phyloP scores from a whole-genome alignment of 1,140 invertebrate species.

The Xylocopa sonorina region DNA sequence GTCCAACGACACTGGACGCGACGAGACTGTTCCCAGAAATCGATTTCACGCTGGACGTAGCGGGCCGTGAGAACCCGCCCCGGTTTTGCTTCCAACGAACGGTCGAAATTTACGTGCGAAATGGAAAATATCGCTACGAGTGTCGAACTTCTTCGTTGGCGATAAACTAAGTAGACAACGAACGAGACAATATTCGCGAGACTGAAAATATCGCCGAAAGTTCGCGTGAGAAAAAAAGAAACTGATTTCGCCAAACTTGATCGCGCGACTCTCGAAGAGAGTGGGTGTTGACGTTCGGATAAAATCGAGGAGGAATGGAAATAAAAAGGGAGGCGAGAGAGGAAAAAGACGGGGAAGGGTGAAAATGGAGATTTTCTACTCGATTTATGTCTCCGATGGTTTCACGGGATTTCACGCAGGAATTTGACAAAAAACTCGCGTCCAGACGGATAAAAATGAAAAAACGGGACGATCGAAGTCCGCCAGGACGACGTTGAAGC shows the following conservation, averaged over 20 bases:
- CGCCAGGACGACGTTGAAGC: constrained; percentile 8
- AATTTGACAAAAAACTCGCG: background rate
- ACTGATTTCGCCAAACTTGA: no score
- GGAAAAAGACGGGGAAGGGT: background rate
- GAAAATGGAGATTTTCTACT: background rate
- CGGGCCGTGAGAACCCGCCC: background rate
- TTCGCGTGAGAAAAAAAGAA: no score
- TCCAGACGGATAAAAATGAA: background rate
- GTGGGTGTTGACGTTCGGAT: no score
- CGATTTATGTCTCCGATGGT: background rate
- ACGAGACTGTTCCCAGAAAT: background rate
- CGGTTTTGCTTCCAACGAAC: background rate
- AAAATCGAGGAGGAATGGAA: no score
- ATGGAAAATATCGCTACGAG: no score
- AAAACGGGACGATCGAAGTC: background rate
- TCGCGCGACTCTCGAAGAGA: no score
- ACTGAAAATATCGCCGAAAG: background rate
- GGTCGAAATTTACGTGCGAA: background rate
- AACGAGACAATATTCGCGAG: no score
- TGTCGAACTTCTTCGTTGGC: no score
- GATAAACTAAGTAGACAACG: no score
- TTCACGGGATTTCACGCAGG: background rate
- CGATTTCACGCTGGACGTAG: background rate
- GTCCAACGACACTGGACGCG: background rate
- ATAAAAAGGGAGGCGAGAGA: background rate